A percentile compares a stretch with the other conserved stretches of the same genome.
These are phyloP conservation scores for Champsocephalus gunnari DNA, from an alignment of 2,797 vertebrate species.

Conservation along the genomic window DNA sequence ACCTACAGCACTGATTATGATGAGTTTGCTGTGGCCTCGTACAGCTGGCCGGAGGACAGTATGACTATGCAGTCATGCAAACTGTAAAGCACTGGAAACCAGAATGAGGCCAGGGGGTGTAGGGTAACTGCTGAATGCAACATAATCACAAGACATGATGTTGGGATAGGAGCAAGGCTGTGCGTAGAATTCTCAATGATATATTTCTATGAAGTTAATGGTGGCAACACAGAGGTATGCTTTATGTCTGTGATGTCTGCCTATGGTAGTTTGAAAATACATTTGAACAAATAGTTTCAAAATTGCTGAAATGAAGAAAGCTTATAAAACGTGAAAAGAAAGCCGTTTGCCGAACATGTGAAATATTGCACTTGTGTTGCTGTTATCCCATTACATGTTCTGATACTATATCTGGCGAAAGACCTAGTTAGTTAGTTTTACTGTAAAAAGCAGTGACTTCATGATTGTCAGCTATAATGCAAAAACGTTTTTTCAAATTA, in stretches of 20 bases:
- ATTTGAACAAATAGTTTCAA: not conserved
- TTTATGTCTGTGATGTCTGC: not conserved
- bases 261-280: not conserved
- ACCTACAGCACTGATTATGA: constrained; percentile 91
- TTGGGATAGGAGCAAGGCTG: constrained; percentile 6
- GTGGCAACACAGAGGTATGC: constrained; percentile 6
- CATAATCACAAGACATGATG: constrained; percentile 24
- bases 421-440: constrained; percentile 33
- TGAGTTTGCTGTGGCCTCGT: constrained; percentile 89
- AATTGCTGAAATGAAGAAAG: not conserved
- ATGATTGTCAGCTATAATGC: constrained; percentile 36
- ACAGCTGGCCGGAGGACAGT: constrained; percentile 90
- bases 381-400: constrained; percentile 39
- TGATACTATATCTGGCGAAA: constrained; percentile 36
- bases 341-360: not conserved
- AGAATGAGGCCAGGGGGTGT: too few species aligned
- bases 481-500: constrained; percentile 61
- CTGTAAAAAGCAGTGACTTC: constrained; percentile 46
- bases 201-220: constrained; percentile 50
- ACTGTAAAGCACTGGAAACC: constrained; percentile 69
- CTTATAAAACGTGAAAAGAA: not conserved
- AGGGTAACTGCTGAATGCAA: constrained; percentile 36
- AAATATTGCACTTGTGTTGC: constrained; percentile 12
- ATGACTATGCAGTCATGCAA: constrained; percentile 89
- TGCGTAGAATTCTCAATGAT: constrained; percentile 37